Evolutionary conservation across 1,140 invertebrate species (phyloP), one percentile per base, ranked within the genome.

Genomic region (Trissolcus basalis): DNA sequence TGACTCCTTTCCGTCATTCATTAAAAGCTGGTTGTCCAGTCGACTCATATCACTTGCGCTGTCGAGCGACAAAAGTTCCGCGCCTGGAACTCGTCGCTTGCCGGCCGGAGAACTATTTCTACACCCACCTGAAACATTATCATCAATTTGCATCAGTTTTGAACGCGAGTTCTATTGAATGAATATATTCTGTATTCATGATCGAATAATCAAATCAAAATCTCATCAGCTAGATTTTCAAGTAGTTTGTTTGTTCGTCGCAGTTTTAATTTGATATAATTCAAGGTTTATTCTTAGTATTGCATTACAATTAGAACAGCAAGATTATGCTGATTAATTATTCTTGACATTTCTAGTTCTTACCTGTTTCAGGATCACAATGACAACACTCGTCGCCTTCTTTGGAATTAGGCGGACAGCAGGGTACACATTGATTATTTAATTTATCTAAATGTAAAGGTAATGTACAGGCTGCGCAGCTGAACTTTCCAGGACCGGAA

Each of bases 361-460:
- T 85, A 93, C 93, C 93, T 32, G 92, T 93, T 59, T 93, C 91
- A 33, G 90, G 89, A 80, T 93, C 90, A 80, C 91, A 93, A 53
- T 91, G 88, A 79, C 93, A 93, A 74, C 93, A 93, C 9, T 90
- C 87, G 0, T 90, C 87, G 43, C 88, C 88, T 4, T 87, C 84
- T 27, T 89, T 89, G 35, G 89, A 85, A 41, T 90, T 89, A 0
- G 75, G 55, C 0, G 87, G 79, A 79, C 93, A 94, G 59, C 93
- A 94, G 4, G 91, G 90, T 51, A 94, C 92, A 78, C 93, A 94
- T 80, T 93, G 93, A 77, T 92, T 93, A 84, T 93, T 93, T 16
- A 92, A 84, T 70, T 90, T 91, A 72, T 94, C 92, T 45, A 94
- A 78, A 78, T 91, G 90, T 8, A 93, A 76, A 0, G 93, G 93